These are phyloP conservation scores for Latrodectus elegans DNA, from an alignment of 2,888 invertebrate genomes.

Conservation along the genomic window DNA sequence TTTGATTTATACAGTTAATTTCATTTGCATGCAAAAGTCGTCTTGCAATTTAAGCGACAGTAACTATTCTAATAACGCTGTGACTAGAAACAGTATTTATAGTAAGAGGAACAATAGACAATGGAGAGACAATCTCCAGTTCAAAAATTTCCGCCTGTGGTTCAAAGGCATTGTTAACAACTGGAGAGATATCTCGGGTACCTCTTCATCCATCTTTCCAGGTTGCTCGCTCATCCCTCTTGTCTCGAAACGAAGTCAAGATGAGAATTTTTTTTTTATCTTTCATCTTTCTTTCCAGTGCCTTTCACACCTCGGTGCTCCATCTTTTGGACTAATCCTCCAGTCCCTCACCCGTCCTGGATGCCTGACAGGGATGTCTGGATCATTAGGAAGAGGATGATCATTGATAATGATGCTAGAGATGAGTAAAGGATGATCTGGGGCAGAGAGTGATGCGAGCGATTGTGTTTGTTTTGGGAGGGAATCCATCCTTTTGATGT, in stretches of 20 bases:
- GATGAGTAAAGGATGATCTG: background rate
- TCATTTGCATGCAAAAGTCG: too few relatives aligned
- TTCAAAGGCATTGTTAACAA: too few relatives aligned
- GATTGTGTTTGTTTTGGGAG: constrained; percentile 1
- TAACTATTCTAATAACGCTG: too few relatives aligned
- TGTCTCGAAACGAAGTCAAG: too few relatives aligned
- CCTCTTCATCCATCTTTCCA: background rate
- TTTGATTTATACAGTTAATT: too few relatives aligned
- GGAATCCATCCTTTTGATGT: background rate
- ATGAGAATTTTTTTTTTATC: background rate
- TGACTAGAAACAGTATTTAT: too few relatives aligned
- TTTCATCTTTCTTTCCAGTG: background rate
- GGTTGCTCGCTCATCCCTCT: background rate
- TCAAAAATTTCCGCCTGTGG: too few relatives aligned
- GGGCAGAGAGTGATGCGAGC: background rate
- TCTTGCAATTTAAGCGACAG: too few relatives aligned
- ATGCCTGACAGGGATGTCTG: constrained; percentile 2
- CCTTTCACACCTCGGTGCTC: constrained; percentile 5
- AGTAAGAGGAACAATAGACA: too few relatives aligned
- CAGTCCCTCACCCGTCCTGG: background rate
- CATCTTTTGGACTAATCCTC: constrained; percentile 5
- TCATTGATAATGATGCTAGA: background rate
- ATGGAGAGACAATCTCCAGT: too few relatives aligned
- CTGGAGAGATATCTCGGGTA: too few relatives aligned
- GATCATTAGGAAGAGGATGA: constrained; percentile 4